A percentile compares a stretch with the other conserved stretches of the same genome.
These are phyloP conservation scores for Anguilla pacifica DNA, from an alignment of 2,797 vertebrate species.

Conservation along the genomic window DNA sequence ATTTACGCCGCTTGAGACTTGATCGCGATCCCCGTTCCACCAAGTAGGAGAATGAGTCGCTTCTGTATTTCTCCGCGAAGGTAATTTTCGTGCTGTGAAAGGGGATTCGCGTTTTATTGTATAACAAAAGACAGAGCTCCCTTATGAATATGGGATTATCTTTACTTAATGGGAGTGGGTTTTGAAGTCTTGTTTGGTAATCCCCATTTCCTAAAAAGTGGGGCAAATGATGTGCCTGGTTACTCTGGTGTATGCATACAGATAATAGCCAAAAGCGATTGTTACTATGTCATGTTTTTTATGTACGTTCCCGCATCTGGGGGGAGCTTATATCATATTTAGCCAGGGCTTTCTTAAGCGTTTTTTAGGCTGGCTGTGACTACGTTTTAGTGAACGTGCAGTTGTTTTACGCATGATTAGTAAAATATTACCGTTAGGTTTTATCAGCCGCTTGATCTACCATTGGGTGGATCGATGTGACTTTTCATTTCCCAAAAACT, in stretches of 20 bases:
- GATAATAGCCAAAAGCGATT: not conserved
- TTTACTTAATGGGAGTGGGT: constrained; percentile 8
- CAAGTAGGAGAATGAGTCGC: not conserved
- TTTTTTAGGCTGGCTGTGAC: not conserved
- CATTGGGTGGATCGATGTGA: not conserved
- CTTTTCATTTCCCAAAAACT: not conserved
- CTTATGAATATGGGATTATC: constrained; percentile 9
- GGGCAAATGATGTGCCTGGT: not conserved
- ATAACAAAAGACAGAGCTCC: not conserved
- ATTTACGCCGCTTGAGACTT: not conserved
- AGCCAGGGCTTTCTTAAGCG: not conserved
- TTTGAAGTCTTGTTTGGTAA: constrained; percentile 2
- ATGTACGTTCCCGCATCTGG: not conserved
- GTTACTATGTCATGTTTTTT: not conserved
- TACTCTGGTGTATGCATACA: not conserved
- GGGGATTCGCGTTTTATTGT: not conserved
- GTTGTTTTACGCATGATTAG: not conserved
- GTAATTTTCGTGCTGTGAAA: not conserved
- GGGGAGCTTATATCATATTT: not conserved
- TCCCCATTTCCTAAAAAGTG: constrained; percentile 13
- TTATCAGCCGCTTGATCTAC: not conserved
- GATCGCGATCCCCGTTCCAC: not conserved
- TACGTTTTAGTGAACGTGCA: not conserved
- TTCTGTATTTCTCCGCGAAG: not conserved
- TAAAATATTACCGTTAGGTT: not conserved